These are phyloP conservation scores for Drosophila repletoides DNA, from an alignment of 1,140 invertebrate genomes.

Conservation along the genomic window DNA sequence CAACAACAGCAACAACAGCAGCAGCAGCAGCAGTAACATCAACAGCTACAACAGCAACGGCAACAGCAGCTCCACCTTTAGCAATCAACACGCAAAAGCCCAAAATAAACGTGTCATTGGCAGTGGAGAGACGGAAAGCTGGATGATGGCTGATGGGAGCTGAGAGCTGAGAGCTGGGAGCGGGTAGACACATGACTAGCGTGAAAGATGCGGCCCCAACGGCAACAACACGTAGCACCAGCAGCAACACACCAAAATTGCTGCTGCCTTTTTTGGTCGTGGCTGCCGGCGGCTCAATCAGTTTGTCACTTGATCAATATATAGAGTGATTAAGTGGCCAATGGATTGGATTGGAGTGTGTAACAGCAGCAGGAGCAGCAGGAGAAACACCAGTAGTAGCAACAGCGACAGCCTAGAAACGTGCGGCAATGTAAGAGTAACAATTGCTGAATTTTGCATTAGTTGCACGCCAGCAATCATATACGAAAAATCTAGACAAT, in stretches of 20 bases:
- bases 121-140: neutral
- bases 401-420: slow-evolving; percentile 34
- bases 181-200: slow-evolving; percentile 21
- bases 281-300: slow-evolving; percentile 75
- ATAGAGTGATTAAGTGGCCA: slow-evolving; percentile 76
- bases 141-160: neutral
- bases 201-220: slow-evolving; percentile 41
- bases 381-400: too few species aligned
- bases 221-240: slow-evolving; percentile 44
- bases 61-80: slow-evolving; percentile 41
- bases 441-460: slow-evolving; percentile 36
- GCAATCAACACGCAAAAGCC: slow-evolving; percentile 77
- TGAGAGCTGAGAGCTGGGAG: neutral
- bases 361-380: slow-evolving; percentile 32
- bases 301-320: slow-evolving; percentile 75
- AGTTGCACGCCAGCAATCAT: slow-evolving; percentile 43
- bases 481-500: slow-evolving; percentile 67
- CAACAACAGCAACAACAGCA: slow-evolving; percentile 9
- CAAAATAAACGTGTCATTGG: slow-evolving; percentile 67
- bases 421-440: slow-evolving; percentile 51
- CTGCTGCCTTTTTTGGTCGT: slow-evolving; percentile 76
- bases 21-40: slow-evolving; percentile 22
- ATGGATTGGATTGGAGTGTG: slow-evolving; percentile 55
- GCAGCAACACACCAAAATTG: slow-evolving; percentile 55
- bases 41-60: slow-evolving; percentile 8